Base-by-base conservation (phyloP, 2,113 vertebrate species). In the Labeo rohita region DNA sequence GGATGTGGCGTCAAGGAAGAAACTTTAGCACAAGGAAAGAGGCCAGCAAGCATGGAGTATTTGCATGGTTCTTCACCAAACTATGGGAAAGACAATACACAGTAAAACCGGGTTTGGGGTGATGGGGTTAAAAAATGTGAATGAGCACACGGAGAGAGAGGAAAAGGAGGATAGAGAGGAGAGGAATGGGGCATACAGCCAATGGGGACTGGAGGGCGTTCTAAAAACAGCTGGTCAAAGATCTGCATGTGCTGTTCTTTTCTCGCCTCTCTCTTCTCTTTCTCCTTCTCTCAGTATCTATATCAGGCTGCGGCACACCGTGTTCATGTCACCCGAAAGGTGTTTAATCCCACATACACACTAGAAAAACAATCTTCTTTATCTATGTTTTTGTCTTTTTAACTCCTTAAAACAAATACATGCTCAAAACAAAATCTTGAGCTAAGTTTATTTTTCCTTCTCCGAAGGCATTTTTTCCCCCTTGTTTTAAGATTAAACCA, bases 141-240 rank as follows among this genome's bases (percentile, higher is more conserved):
- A 56, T 65, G 34, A 70, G 52, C 39, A 39, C 66, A 49, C 16
- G 45, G 2, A 52, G 52, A 52, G 56, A 36, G 74, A 66, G 52
- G 34, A 9, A 61, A 12, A 77, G 9, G 13, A 61, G 28, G 74
- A 84, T 10, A 18, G 52, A 70, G 3, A 52, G 47, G 3, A 34
- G 76, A 66, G 66, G 75, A 61, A 12, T 28, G 75, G 81, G 89
- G 49, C 18, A n/a, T 61, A 74, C 72, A 75, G 86, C 45, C 86
- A 47, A 65, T 65, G 34, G 73, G 85, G 82, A 88, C 84, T 39
- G 50, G 81, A 84, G 84, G 79, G 56, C 59, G 9, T 84, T 90
- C 89, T 89, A 88, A 87, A 90, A 89, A 87, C 59, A 83, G 85
- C 80, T 84, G 90, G 77, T 54, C 72, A 56, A 50, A 81, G 81